These are phyloP conservation scores for Phaethon lepturus DNA, from an alignment of 2,113 vertebrate species.

Conservation along the genomic window DNA sequence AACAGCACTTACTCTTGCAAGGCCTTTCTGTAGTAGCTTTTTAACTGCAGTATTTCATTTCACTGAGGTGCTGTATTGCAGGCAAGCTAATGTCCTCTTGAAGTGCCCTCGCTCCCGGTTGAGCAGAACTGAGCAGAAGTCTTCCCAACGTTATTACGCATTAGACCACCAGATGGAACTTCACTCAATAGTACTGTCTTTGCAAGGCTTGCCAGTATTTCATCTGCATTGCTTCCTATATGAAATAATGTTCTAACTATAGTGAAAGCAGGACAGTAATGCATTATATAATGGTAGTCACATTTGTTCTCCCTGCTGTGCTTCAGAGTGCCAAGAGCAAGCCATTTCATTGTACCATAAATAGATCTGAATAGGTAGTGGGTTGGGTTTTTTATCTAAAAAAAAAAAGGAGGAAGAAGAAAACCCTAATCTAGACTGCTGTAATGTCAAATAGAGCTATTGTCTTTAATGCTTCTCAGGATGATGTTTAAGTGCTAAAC, in stretches of 20 bases:
- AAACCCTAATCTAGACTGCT: not conserved
- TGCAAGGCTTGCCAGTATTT: not conserved
- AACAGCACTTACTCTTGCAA: not conserved
- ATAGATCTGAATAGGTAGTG: slow-evolving; percentile 22
- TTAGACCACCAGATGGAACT: slow-evolving; percentile 55
- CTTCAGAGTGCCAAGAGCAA: slow-evolving; percentile 33
- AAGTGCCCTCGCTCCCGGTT: fast-evolving
- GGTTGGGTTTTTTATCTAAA: not conserved
- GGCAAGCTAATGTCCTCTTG: not conserved
- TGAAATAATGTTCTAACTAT: slow-evolving; percentile 27
- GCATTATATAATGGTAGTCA: slow-evolving; percentile 27
- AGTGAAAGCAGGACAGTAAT: slow-evolving; percentile 13
- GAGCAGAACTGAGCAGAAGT: not conserved
- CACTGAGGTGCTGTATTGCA: not conserved
- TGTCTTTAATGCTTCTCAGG: not conserved
- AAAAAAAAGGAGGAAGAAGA: not conserved
- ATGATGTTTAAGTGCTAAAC: not conserved
- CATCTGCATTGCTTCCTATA: not conserved
- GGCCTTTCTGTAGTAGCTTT: not conserved
- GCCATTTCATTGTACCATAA: slow-evolving; percentile 10
- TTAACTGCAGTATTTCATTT: not conserved
- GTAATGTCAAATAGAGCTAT: not conserved
- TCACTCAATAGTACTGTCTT: not conserved
- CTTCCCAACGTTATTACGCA: not conserved
- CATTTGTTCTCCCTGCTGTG: slow-evolving; percentile 29